These are phyloP conservation scores for Tetramorium bicarinatum DNA, from an alignment of 2,888 invertebrate species.

Conservation along the genomic window DNA sequence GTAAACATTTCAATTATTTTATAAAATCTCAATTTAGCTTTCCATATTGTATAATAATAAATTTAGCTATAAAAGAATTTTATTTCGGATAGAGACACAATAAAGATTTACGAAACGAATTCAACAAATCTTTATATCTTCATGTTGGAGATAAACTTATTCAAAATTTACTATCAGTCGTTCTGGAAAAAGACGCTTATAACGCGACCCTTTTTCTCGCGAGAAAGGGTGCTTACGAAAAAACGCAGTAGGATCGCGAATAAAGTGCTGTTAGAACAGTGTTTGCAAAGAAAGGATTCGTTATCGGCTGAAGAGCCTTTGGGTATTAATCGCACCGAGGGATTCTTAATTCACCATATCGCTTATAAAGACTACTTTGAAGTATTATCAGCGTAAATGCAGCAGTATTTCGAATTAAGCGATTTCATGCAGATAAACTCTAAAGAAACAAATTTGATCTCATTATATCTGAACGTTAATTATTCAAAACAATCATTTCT, in stretches of 20 bases:
- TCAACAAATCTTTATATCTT: not conserved
- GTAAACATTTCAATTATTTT: slow-evolving; percentile 8
- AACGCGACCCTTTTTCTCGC: not conserved
- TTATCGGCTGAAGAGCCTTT: slow-evolving; percentile 19
- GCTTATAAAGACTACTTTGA: not conserved
- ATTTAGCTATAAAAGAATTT: not conserved
- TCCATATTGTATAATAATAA: not conserved
- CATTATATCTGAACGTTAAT: not conserved
- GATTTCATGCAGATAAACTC: slow-evolving; percentile 1
- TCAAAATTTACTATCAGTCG: not conserved
- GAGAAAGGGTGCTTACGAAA: not conserved
- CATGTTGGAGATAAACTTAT: not conserved
- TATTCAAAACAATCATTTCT: not conserved
- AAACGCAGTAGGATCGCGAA: not conserved
- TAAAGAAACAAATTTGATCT: not conserved
- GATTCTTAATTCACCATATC: slow-evolving; percentile 21
- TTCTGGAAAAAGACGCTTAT: not conserved
- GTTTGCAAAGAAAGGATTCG: not conserved
- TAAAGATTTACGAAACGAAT: not conserved
- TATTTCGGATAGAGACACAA: not conserved
- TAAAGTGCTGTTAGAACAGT: not conserved
- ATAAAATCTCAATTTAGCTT: not conserved
- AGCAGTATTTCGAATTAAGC: not conserved
- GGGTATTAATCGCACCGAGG: not conserved
- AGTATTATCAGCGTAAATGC: not conserved